These are phyloP conservation scores for Conopomorpha cramerella DNA, from an alignment of 1,140 invertebrate species.

Conservation along the genomic window DNA sequence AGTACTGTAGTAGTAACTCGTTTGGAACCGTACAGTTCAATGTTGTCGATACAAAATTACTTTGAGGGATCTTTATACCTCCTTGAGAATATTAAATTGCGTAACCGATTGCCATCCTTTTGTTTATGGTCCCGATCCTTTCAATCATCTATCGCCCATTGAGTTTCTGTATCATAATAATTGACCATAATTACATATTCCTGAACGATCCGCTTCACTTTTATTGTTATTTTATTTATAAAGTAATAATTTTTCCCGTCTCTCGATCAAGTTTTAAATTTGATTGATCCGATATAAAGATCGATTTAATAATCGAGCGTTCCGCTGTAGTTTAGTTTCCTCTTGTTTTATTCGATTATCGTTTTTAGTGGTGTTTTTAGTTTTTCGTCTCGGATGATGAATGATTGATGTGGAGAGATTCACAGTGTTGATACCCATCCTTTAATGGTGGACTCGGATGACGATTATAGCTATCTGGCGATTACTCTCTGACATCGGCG, in stretches of 20 bases:
- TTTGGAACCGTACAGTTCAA: too few species aligned
- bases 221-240: slow-evolving; percentile 62
- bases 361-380: slow-evolving; percentile 21
- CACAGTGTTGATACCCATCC: too few species aligned
- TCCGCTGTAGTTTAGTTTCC: slow-evolving; percentile 26
- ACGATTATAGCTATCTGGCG: too few species aligned
- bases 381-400: too few species aligned
- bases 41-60: slow-evolving; percentile 48
- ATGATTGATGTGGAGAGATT: too few species aligned
- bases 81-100: slow-evolving; percentile 41
- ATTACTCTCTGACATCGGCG: too few species aligned
- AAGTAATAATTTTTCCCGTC: slow-evolving; percentile 54
- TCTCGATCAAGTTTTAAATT: slow-evolving; percentile 54
- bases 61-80: slow-evolving; percentile 7
- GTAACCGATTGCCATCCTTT: slow-evolving; percentile 54
- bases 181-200: slow-evolving; percentile 61
- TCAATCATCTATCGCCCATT: slow-evolving; percentile 58
- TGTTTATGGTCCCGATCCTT: slow-evolving; percentile 57
- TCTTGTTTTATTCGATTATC: slow-evolving; percentile 31
- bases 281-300: slow-evolving; percentile 57
- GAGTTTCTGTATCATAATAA: slow-evolving; percentile 56
- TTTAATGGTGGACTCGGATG: too few species aligned
- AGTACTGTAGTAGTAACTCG: neutral
- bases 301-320: slow-evolving; percentile 49
- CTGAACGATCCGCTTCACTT: slow-evolving; percentile 47